Percentiles rank a stretch among this genome's conserved stretches.
phyloP scores from a whole-genome alignment of 2,888 invertebrate genomes.

The Campaea margaritaria region DNA sequence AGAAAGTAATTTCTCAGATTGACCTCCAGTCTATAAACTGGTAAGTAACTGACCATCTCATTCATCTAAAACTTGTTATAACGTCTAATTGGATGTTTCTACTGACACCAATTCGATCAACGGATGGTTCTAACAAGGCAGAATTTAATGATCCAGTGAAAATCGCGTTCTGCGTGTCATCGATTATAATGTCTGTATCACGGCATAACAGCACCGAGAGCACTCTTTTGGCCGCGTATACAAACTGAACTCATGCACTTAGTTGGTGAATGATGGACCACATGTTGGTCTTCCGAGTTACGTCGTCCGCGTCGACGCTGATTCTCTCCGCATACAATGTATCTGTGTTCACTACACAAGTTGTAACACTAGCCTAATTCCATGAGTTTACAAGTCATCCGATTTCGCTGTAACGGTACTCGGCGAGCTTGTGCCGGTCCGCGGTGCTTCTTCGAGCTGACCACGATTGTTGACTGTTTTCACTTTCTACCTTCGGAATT shows the following conservation, averaged over 20 bases:
- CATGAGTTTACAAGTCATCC: conserved; percentile 66
- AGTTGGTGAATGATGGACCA: neutral
- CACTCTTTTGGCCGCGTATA: neutral
- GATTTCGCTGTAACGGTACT: conserved; percentile 81
- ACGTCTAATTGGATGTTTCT: conserved; percentile 3
- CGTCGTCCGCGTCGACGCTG: conserved; percentile 4
- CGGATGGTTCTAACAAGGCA: neutral
- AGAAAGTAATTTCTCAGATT: neutral
- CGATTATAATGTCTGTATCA: conserved; percentile 17
- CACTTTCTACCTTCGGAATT: conserved; percentile 70
- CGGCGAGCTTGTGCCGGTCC: conserved; percentile 24
- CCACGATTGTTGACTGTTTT: conserved; percentile 56
- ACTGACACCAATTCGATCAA: conserved; percentile 10
- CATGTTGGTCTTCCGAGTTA: conserved; percentile 10
- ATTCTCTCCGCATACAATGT: neutral
- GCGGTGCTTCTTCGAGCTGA: conserved; percentile 21
- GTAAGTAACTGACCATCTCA: neutral
- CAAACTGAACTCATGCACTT: too few relatives aligned
- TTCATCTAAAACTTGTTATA: neutral
- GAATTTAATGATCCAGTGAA: conserved; percentile 12
- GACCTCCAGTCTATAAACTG: neutral
- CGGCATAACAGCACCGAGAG: neutral
- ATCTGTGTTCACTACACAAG: conserved; percentile 29
- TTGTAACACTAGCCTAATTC: conserved; percentile 73
- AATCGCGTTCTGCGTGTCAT: conserved; percentile 18